phyloP scores from a whole-genome alignment of 2,888 invertebrate species.

The Trissolcus japonicus region DNA sequence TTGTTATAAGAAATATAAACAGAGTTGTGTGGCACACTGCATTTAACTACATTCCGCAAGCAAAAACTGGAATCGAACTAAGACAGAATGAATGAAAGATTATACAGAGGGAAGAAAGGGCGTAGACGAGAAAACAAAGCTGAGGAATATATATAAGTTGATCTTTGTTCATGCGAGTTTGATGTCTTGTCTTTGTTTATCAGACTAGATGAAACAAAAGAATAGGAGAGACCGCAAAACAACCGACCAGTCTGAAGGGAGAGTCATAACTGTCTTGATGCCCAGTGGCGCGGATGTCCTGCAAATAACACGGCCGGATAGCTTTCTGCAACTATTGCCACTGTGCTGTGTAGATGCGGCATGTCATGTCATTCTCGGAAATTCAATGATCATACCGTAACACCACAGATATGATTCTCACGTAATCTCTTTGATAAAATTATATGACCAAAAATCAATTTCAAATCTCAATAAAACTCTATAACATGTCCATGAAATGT shows the following conservation, averaged over 20 bases:
- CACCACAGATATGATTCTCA: background rate
- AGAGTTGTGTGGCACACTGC: too few species aligned
- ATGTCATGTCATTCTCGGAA: slow-evolving; percentile 19
- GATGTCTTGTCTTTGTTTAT: slow-evolving; percentile 27
- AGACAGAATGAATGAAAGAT: slow-evolving; percentile 4
- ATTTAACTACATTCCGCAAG: too few species aligned
- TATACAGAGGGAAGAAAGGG: slow-evolving; percentile 5
- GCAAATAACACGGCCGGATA: slow-evolving; percentile 57
- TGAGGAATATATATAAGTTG: slow-evolving; percentile 14
- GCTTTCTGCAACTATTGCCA: slow-evolving; percentile 30
- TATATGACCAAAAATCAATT: too few species aligned
- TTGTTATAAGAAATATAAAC: too few species aligned
- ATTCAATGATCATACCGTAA: background rate
- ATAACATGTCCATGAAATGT: background rate
- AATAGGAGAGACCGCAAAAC: slow-evolving; percentile 64
- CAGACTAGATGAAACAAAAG: slow-evolving; percentile 55
- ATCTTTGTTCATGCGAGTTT: slow-evolving; percentile 19
- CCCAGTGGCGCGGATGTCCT: slow-evolving; percentile 71
- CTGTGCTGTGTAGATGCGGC: slow-evolving; percentile 10
- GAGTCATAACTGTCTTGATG: slow-evolving; percentile 74
- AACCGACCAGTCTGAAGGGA: slow-evolving; percentile 68
- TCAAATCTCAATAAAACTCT: background rate
- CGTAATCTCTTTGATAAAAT: too few species aligned
- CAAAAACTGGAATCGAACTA: slow-evolving; percentile 8
- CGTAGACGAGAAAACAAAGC: slow-evolving; percentile 18